Evolutionary conservation across 2,113 vertebrate species (phyloP), one percentile per base, ranked within the genome.

Genomic region (Festucalex cinctus): DNA sequence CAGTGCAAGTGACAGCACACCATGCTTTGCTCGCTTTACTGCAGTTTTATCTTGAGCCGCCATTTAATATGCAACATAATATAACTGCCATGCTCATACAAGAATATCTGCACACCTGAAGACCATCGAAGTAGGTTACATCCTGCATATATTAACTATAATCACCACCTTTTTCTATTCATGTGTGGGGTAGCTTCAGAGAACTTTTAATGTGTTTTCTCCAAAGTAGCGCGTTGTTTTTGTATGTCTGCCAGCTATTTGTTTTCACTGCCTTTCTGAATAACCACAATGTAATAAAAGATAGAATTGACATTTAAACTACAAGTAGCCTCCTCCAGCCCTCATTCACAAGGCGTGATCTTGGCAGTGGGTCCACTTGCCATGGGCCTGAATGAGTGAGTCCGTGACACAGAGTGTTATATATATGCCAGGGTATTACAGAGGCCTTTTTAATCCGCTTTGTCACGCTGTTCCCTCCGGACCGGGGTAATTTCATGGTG

Each of bases 401-500:
- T 79, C 81, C 67, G 62, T 83, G 86, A 86, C 85, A 85, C 32
- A 65, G 81, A 78, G 83, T 77, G 75, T 88, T 88, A 87, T 86
- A 85, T 86, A 85, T 81, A 84, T 83, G 83, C 78, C 83, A 73
- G 80, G 79, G 77, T 43, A 68, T 87, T 87, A 87, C 83, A 74
- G 76, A 86, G 76, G 69, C 74, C 79, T 77, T 82, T 85, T 86
- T 91, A 92, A 90, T 90, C 85, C 82, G 74, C 86, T 88, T 89
- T 89, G 88, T 88, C 89, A 86, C 71, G 57, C 75, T 56, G 76
- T 75, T 90, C 88, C 88, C 88, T 83, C 76, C 68, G 82, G 88
- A 85, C 85, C 48, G 75, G 82, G 83, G 85, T 90, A 87, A 91
- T 91, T 91, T 92, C 89, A 90, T 91, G 89, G 77, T 89, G 72